phyloP scores from a whole-genome alignment of 2,113 vertebrate genomes.

The Aphyosemion australe region DNA sequence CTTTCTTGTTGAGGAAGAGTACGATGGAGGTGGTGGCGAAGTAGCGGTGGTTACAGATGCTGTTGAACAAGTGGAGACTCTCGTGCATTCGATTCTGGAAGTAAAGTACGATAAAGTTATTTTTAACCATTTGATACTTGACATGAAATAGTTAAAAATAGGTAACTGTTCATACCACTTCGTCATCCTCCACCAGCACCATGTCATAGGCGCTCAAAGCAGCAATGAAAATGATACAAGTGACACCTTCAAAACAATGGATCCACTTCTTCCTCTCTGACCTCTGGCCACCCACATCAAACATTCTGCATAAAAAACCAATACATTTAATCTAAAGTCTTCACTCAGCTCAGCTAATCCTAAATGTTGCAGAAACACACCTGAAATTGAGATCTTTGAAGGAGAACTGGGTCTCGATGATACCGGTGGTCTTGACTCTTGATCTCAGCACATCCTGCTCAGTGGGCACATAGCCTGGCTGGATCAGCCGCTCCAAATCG shows the following conservation, averaged over 20 bases:
- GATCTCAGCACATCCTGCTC: constrained; percentile 97
- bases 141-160: neutral
- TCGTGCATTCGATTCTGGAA: constrained; percentile 98
- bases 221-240: constrained; percentile 97
- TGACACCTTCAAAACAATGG: constrained; percentile 97
- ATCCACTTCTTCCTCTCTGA: constrained; percentile 99
- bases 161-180: constrained; percentile 83
- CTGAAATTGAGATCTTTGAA: constrained; percentile 98
- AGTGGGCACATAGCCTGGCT: constrained; percentile 92
- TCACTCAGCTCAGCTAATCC: neutral
- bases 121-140: neutral
- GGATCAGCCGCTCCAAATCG: constrained; percentile 89
- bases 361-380: constrained; percentile 62
- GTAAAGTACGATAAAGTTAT: neutral
- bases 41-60: constrained; percentile 98
- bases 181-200: constrained; percentile 93
- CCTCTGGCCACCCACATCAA: constrained; percentile 95
- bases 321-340: neutral
- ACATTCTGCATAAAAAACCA: constrained; percentile 85
- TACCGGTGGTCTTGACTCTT: constrained; percentile 96
- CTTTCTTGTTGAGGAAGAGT: constrained; percentile 99
- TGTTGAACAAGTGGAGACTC: constrained; percentile 99
- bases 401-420: constrained; percentile 93
- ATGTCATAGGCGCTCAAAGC: constrained; percentile 97
- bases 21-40: constrained; percentile 95